These are phyloP conservation scores for Apis dorsata DNA, from an alignment of 1,140 invertebrate species.

Conservation along the genomic window DNA sequence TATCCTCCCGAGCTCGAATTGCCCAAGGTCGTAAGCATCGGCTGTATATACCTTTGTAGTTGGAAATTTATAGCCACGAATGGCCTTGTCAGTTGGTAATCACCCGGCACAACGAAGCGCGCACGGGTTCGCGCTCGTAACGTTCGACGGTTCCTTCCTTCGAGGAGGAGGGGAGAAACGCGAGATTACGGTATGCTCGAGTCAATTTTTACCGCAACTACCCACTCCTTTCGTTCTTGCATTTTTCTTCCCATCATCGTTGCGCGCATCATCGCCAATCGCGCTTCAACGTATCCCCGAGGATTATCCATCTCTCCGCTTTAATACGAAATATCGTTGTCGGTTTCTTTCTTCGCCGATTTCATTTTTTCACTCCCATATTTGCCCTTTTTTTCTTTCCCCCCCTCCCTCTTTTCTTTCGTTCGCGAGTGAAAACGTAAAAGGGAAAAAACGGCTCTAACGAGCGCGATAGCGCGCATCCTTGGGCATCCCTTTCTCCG, in stretches of 20 bases:
- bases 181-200: neutral
- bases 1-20: constrained; percentile 16
- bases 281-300: too few species aligned
- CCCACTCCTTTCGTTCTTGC: too few species aligned
- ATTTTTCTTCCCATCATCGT: too few species aligned
- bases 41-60: constrained; percentile 36
- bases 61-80: constrained; percentile 44
- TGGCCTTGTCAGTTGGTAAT: constrained; percentile 52
- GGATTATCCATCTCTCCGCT: too few species aligned
- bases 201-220: constrained; percentile 1
- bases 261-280: too few species aligned
- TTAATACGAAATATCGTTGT: too few species aligned
- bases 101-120: constrained; percentile 12
- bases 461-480: constrained; percentile 42
- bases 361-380: too few species aligned
- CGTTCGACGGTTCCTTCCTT: constrained; percentile 37
- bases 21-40: constrained; percentile 32
- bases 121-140: constrained; percentile 11
- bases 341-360: too few species aligned
- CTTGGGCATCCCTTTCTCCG: neutral
- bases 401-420: neutral
- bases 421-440: constrained; percentile 12
- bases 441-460: constrained; percentile 49
- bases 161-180: neutral
- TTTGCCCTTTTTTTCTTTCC: constrained; percentile 4